Base-by-base conservation (phyloP, 2,888 invertebrate species). In the Hoplodrina blanda region DNA sequence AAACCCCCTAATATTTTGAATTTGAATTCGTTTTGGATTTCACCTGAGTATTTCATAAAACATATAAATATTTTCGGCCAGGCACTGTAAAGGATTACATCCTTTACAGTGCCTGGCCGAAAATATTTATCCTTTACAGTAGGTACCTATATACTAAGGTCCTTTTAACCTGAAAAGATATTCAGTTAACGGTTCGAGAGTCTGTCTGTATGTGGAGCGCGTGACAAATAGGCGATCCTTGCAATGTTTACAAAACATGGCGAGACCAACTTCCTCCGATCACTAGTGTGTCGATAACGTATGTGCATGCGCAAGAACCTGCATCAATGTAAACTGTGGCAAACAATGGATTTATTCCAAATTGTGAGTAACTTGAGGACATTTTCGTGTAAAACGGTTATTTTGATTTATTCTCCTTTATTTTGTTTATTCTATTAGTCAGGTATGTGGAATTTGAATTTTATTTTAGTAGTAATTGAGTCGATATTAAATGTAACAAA, bases 171-270 rank as follows among this genome's bases (percentile, higher is more conserved):
- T 46, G 6, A 46, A 17, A 15, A 17, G 5, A 15, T 17, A 46
- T 17, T 46, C 15, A 46, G 17, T 5, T 17, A 46, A 11, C 17
- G 17, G 46, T 46, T 46, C 4, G 17, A 1, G 6, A 17, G 17
- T 46, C 4, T n/a, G 3, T 17, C 4, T 20, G 3, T 17, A 62
- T 37, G 41, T 33, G 0, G 52, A 46, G 55, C 67, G 67, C 54
- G 69, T 72, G 73, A 55, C 68, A 67, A 76, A 73, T 73, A 78
- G 62, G 63, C 63, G 57, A 55, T 70, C 69, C 57, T 30, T 62
- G 68, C 59, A 78, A 78, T 87, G 85, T 89, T 88, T 87, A 80
- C 79, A 84, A 89, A 89, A 87, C 86, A 87, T 41, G 56, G 10
- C 30, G 37, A 46, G 55, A 60, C 61, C 63, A 61, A 72, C 81